phyloP scores from a whole-genome alignment of 2,797 vertebrate species.

The Thunnus albacares region DNA sequence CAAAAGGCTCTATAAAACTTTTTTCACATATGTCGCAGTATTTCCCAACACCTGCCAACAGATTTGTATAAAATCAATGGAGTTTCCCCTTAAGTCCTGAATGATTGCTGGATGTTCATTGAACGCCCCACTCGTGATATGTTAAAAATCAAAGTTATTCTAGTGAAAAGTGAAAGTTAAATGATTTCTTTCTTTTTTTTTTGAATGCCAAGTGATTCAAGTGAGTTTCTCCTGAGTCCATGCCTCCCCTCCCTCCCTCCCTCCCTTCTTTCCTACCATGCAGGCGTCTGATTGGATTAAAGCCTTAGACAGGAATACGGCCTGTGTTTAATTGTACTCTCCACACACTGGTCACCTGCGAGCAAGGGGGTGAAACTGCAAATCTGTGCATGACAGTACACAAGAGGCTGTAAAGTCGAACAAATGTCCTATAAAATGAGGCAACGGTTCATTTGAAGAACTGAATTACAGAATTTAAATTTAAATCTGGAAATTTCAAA shows the following conservation, averaged over 20 bases:
- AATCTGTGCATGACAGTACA: background rate
- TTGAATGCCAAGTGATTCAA: slow-evolving; percentile 31
- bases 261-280: slow-evolving; percentile 8
- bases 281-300: slow-evolving; percentile 78
- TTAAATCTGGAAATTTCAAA: background rate
- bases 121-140: background rate
- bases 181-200: slow-evolving; percentile 16
- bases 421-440: background rate
- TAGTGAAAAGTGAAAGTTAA: background rate
- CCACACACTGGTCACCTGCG: slow-evolving; percentile 46
- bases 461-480: background rate
- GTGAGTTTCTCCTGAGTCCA: background rate
- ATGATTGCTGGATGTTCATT: background rate
- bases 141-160: background rate
- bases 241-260: background rate
- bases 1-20: no score
- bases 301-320: slow-evolving; percentile 50
- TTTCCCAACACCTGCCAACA: no score
- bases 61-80: no score
- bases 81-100: background rate
- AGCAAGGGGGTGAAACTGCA: background rate
- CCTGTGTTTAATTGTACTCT: slow-evolving; percentile 54
- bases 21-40: no score
- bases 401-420: background rate
- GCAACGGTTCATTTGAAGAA: background rate